These are phyloP conservation scores for Copidosoma floridanum DNA, from an alignment of 1,140 invertebrate species.

Conservation along the genomic window DNA sequence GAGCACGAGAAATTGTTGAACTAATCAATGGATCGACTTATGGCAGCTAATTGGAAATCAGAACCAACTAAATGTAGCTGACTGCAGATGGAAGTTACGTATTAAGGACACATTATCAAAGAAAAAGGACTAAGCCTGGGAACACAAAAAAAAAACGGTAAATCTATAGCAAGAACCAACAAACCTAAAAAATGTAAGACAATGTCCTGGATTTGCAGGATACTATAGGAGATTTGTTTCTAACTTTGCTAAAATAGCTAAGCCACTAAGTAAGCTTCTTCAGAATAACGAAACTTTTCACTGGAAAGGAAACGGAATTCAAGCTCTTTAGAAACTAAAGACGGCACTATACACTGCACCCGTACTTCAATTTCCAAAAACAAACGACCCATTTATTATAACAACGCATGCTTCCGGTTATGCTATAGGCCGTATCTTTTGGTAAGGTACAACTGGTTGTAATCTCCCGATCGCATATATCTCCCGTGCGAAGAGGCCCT, in stretches of 20 bases:
- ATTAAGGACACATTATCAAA: constrained; percentile 36
- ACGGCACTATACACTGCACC: constrained; percentile 28
- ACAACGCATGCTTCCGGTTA: constrained; percentile 41
- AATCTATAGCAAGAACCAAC: constrained; percentile 17
- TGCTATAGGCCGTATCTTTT: constrained; percentile 33
- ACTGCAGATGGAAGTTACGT: constrained; percentile 27
- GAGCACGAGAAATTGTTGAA: constrained; percentile 7
- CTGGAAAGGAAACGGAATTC: constrained; percentile 6
- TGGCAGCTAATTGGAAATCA: constrained; percentile 5
- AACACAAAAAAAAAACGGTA: constrained; percentile 23
- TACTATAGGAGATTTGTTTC: constrained; percentile 34
- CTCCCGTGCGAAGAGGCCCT: constrained; percentile 10
- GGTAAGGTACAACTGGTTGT: constrained; percentile 31
- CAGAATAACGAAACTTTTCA: constrained; percentile 35
- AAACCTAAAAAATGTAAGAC: constrained; percentile 27
- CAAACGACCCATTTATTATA: constrained; percentile 31
- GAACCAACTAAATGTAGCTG: constrained; percentile 12
- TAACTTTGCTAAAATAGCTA: constrained; percentile 36
- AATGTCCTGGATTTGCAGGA: constrained; percentile 33
- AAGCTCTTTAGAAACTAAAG: constrained; percentile 29
- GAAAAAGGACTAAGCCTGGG: constrained; percentile 31
- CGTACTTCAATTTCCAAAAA: constrained; percentile 30
- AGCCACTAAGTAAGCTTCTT: constrained; percentile 36
- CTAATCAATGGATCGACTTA: not conserved
- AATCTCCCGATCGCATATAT: constrained; percentile 36